Evolutionary conservation across 64 coral and sea anemone genomes (phyloP).

Genomic region (Trachythela sp.): DNA sequence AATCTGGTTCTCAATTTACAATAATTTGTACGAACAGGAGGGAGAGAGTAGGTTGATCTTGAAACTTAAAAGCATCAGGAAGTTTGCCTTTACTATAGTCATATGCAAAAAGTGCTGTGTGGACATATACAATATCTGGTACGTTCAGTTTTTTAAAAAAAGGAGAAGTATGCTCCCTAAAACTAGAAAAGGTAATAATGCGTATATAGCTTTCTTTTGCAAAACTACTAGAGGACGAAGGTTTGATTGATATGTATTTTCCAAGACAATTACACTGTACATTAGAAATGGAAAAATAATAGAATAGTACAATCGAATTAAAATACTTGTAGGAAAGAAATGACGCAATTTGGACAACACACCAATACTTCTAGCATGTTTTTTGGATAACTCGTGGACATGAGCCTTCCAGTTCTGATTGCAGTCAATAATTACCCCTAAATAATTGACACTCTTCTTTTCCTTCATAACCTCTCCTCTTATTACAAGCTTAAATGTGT

Average conservation of each 20-base stretch:
- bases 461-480: neutral
- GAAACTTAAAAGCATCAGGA: too few relatives aligned
- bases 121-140: too few relatives aligned
- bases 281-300: slow-evolving; percentile 5
- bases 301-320: neutral
- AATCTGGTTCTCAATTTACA: too few relatives aligned
- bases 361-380: slow-evolving; percentile 2
- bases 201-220: too few relatives aligned
- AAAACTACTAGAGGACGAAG: neutral
- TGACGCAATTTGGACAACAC: neutral
- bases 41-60: too few relatives aligned
- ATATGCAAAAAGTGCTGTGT: too few relatives aligned
- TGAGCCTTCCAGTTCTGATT: slow-evolving; percentile 8
- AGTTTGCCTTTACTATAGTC: too few relatives aligned
- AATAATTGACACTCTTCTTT: slow-evolving; percentile 1
- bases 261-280: neutral
- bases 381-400: neutral
- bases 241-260: slow-evolving; percentile 17
- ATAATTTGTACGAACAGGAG: too few relatives aligned
- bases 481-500: neutral
- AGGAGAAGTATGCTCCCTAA: too few relatives aligned
- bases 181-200: too few relatives aligned
- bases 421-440: neutral
- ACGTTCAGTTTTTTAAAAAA: too few relatives aligned
- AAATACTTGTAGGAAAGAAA: neutral